These are phyloP conservation scores for Sphaeridia pumilis DNA, from an alignment of 2,888 invertebrate species.

Conservation along the genomic window DNA sequence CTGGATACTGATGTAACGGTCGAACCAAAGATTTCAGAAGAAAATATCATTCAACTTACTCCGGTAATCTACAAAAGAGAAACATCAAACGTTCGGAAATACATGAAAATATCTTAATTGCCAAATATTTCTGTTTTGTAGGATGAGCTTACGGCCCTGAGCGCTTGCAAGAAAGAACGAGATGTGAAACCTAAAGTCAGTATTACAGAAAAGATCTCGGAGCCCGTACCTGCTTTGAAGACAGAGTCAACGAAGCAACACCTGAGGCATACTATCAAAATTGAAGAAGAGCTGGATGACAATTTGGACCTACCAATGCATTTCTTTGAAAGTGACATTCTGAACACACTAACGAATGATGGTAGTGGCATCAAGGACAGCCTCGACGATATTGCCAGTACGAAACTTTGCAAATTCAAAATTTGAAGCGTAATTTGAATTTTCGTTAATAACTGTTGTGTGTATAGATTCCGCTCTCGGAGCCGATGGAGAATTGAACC, in stretches of 20 bases:
- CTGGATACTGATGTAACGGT: conserved; percentile 19
- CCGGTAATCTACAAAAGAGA: too few relatives aligned
- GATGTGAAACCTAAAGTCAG: conserved; percentile 39
- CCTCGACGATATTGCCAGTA: conserved; percentile 44
- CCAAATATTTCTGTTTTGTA: too few relatives aligned
- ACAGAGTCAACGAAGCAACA: not conserved
- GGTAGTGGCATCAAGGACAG: conserved; percentile 46
- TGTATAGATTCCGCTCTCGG: conserved; percentile 13
- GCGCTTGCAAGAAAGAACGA: conserved; percentile 54
- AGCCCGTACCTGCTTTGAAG: not conserved
- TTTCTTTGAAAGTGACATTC: conserved; percentile 53
- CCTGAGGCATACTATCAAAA: conserved; percentile 15
- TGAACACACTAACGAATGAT: conserved; percentile 57
- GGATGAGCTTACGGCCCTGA: conserved; percentile 61
- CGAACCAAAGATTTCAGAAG: conserved; percentile 39
- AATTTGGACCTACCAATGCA: conserved; percentile 55
- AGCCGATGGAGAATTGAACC: conserved; percentile 25
- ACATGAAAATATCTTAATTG: too few relatives aligned
- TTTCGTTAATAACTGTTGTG: too few relatives aligned
- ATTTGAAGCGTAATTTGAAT: too few relatives aligned
- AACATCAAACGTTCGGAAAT: too few relatives aligned
- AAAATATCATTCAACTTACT: conserved; percentile 46
- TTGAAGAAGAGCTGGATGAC: conserved; percentile 48
- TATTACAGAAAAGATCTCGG: not conserved
- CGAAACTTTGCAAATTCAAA: too few relatives aligned